These are phyloP conservation scores for Mongoloraphidia duomilia DNA, from an alignment of 2,888 invertebrate genomes.

Conservation along the genomic window DNA sequence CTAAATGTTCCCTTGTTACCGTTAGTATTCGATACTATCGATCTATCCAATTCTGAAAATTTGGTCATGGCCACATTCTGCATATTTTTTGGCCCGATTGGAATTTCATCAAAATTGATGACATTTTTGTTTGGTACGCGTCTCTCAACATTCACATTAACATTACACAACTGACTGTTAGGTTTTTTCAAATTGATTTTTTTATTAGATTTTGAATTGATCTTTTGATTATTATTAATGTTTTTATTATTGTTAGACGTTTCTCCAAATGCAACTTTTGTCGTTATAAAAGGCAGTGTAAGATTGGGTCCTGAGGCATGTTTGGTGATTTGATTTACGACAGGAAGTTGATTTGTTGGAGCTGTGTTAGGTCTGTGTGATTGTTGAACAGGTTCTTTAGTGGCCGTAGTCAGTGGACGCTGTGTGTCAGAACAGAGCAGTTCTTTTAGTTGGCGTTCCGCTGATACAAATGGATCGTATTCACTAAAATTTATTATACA, in stretches of 20 bases:
- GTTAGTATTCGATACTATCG: too few species aligned
- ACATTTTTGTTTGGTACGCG: constrained; percentile 31
- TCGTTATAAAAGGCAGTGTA: too few species aligned
- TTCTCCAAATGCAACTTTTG: too few species aligned
- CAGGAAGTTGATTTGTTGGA: constrained; percentile 3
- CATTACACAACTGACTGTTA: too few species aligned
- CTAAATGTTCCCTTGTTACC: too few species aligned
- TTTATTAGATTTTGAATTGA: too few species aligned
- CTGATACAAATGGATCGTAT: constrained; percentile 66
- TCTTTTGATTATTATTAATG: too few species aligned
- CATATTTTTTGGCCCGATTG: neutral
- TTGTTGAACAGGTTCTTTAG: constrained; percentile 3
- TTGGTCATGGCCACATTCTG: too few species aligned
- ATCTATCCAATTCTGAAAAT: too few species aligned
- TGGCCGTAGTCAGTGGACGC: constrained; percentile 25
- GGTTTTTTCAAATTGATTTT: too few species aligned
- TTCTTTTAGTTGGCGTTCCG: constrained; percentile 70
- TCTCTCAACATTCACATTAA: constrained; percentile 24
- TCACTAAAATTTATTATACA: constrained; percentile 9
- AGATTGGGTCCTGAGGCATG: too few species aligned
- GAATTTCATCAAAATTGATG: neutral
- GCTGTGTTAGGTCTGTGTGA: constrained; percentile 8
- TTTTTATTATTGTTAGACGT: too few species aligned
- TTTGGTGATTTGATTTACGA: constrained; percentile 4
- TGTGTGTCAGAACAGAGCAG: constrained; percentile 53